phyloP scores from a whole-genome alignment of 2,797 vertebrate species.

The Alcedo quadribrachys region DNA sequence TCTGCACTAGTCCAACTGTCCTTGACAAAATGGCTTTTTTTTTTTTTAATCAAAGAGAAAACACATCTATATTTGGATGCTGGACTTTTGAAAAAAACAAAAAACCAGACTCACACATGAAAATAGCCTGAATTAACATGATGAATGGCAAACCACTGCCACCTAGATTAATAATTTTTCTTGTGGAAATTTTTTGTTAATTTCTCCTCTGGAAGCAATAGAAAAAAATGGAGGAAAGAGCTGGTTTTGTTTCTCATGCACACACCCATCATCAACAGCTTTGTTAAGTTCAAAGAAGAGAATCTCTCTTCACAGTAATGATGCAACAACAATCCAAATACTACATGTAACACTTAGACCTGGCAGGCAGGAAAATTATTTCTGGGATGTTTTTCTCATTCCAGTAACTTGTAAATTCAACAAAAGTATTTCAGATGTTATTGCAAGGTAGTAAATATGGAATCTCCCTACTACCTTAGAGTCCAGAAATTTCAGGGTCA shows the following conservation, averaged over 20 bases:
- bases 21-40: background rate
- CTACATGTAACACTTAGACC: background rate
- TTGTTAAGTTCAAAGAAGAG: background rate
- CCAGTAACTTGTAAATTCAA: background rate
- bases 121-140: slow-evolving; percentile 24
- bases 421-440: background rate
- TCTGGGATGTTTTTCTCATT: background rate
- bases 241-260: background rate
- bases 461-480: background rate
- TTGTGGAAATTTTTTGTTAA: background rate
- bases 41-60: background rate
- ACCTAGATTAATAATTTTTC: background rate
- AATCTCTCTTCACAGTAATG: background rate
- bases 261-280: background rate
- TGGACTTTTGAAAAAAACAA: slow-evolving; percentile 25
- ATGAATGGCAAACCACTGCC: slow-evolving; percentile 27
- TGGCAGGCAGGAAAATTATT: background rate
- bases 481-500: background rate
- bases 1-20: background rate
- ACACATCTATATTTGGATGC: slow-evolving; percentile 12
- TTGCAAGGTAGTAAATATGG: background rate
- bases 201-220: background rate
- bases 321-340: background rate
- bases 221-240: background rate
- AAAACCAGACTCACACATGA: background rate